Evolutionary conservation across 2,888 invertebrate genomes (phyloP).

Genomic region (Drosophila anceps): DNA sequence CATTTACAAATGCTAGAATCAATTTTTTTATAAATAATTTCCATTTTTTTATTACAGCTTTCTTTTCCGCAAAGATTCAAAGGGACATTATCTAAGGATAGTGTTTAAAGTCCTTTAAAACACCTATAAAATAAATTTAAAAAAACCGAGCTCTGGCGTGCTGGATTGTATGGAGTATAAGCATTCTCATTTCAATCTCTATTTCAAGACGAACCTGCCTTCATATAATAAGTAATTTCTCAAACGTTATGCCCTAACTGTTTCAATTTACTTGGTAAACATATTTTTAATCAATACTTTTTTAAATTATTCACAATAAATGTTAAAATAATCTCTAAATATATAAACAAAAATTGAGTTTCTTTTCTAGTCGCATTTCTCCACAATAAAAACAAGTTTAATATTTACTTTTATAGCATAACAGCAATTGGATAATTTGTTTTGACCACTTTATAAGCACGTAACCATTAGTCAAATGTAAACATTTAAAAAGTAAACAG

Average conservation of each 20-base stretch:
- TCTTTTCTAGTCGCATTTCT: neutral
- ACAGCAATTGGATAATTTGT: neutral
- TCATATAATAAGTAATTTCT: neutral
- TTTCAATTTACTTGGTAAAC: neutral
- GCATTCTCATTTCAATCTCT: no score
- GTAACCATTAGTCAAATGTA: neutral
- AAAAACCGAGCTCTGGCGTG: no score
- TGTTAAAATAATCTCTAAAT: neutral
- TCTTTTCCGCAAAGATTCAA: conserved; percentile 15
- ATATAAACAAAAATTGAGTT: neutral
- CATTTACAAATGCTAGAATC: neutral
- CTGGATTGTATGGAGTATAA: neutral
- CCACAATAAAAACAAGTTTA: neutral
- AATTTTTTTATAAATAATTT: neutral
- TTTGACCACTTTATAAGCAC: neutral
- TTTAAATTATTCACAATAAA: neutral
- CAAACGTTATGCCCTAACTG: neutral
- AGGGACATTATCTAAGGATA: neutral
- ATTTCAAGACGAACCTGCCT: neutral
- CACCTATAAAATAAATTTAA: neutral
- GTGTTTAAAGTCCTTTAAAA: neutral
- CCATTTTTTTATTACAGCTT: neutral
- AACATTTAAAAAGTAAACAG: conserved; percentile 19
- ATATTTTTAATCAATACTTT: neutral
- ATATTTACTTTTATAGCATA: neutral